Base-by-base conservation (phyloP, 2,888 invertebrate species). In the Lasius platythorax region DNA sequence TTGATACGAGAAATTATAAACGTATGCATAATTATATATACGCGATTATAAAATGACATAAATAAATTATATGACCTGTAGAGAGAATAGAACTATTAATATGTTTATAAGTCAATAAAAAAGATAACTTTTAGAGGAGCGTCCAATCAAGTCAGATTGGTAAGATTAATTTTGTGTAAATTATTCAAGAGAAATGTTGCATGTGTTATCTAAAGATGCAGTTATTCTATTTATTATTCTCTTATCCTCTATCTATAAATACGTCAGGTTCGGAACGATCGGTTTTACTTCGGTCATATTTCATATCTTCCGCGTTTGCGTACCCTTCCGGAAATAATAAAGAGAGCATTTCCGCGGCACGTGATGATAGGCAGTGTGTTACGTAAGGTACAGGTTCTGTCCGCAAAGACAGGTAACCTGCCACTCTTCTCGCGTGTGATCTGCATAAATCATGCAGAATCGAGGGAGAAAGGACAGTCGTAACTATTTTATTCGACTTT, bases 251-350 rank as follows among this genome's bases (percentile, higher is more conserved):
- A 33, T n/a, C 33, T 4, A 37, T 37, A 37, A 3, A 33, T 33
- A 33, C 23, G 15, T 18, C 40, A n/a, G 12, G 15, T 82, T 79
- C 40, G 23, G 18, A 64, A 81, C 50, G 74, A 56, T 40, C 28
- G 64, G 23, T 33, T 76, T 83, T 73, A 50, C 68, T 67, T 43
- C 28, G 63, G 68, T 70, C 85, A 74, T 87, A 87, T 83, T 86
- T 89, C 75, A 83, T 78, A n/a, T 30, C 72, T 23, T 64, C 66
- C 79, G 37, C 72, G 64, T 89, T 89, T 82, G 73, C 83, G 78
- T 87, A 81, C 63, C 67, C 73, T 83, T 75, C 85, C 82, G 83
- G 83, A 68, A 89, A 86, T 89, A 89, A 89, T 86, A 89, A 79
- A 79, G 87, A 83, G 78, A 85, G 61, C 84, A 58, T 83, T 87